Evolutionary conservation across 2,888 invertebrate species (phyloP), one percentile per base, ranked within the genome.

Genomic region (Leptura quadrifasciata): DNA sequence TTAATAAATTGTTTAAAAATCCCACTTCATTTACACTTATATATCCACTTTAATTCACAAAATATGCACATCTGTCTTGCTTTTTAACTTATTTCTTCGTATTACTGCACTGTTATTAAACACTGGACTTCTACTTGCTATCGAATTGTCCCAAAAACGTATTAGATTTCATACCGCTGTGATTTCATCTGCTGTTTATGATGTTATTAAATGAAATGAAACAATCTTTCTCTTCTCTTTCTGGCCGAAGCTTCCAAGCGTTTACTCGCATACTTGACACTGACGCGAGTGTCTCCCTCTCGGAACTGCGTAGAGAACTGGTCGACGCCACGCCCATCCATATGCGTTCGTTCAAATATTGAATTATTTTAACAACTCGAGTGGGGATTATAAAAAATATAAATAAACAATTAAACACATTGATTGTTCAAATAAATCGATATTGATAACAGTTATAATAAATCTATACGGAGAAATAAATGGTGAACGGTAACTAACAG

Each of bases 241-340:
- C 73, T 67, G 61, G 57, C 72, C 52, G 27, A 3, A 20, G 65
- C 68, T 20, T 54, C 54, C 20, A 60, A 72, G 60, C 65, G 65
- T 67, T 71, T 57, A 72, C 72, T 71, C 65, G 75, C 65, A 58
- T 31, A 64, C 65, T 61, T 67, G 71, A 71, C 65, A 71, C 70
- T 63, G 58, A 71, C 58, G 68, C 31, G 47, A 31, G 75, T 75
- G 71, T 67, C 71, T 75, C 75, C 72, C 75, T 71, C 75, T 75
- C 52, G 57, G 58, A 75, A 47, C 8, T 61, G 31, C 58, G 52
- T 9, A 5, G 27, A 21, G 39, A 65, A 71, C 35, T 52, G 60
- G 20, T 3, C 52, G 20, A 61, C 10, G 21, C 71, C 71, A 71
- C 71, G 71, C 71, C 71, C 52, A 65, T 65, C 60, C 60, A 61